Evolutionary conservation across 2,888 invertebrate species (phyloP).

Genomic region (Drosophila neonasuta): DNA sequence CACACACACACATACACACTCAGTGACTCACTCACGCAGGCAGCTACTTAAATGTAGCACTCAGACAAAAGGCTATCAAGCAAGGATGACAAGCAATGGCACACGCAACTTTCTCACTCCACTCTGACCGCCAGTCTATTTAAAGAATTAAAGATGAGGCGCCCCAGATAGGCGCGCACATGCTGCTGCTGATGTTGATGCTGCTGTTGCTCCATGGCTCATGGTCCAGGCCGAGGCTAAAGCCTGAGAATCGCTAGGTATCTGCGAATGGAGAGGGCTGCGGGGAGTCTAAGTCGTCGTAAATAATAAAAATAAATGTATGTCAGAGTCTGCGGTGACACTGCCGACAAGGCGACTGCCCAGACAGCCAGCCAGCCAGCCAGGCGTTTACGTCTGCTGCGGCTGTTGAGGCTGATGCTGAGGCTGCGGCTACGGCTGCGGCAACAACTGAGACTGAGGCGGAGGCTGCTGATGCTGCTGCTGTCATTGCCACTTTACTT

Average conservation of each 20-base stretch:
- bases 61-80: conserved; percentile 77
- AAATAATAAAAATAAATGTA: conserved; percentile 78
- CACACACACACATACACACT: conserved; percentile 31
- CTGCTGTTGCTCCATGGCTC: conserved; percentile 6
- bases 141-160: conserved; percentile 77
- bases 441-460: conserved; percentile 35
- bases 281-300: conserved; percentile 71
- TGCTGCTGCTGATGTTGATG: conserved; percentile 15
- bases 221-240: conserved; percentile 15
- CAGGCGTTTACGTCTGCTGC: conserved; percentile 32
- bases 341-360: conserved; percentile 39
- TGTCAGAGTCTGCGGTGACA: conserved; percentile 77
- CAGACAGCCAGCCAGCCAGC: conserved; percentile 18
- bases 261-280: background rate
- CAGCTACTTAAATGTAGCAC: conserved; percentile 76
- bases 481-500: conserved; percentile 76
- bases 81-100: conserved; percentile 57
- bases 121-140: conserved; percentile 64
- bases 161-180: conserved; percentile 61
- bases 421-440: conserved; percentile 11
- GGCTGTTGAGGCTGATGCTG: background rate
- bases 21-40: conserved; percentile 19
- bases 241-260: background rate
- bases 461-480: conserved; percentile 35
- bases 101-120: conserved; percentile 49